A percentile compares a stretch with the other conserved stretches of the same genome.
phyloP scores from a whole-genome alignment of 2,888 invertebrate genomes.

The Dryadula phaetusa region DNA sequence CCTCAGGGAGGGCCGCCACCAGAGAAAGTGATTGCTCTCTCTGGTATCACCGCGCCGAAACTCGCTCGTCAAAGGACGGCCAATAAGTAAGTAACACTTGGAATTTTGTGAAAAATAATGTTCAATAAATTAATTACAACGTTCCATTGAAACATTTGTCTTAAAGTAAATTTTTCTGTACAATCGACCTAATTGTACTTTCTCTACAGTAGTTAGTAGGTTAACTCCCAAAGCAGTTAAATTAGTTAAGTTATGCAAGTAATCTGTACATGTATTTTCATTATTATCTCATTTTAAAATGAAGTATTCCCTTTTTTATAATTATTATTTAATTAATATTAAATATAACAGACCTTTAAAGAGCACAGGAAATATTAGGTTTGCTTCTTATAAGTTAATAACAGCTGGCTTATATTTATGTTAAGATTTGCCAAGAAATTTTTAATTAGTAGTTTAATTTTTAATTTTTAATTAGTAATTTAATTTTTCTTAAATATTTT shows the following conservation, averaged over 20 bases:
- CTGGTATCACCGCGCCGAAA: slow-evolving; percentile 96
- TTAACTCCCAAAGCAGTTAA: neutral
- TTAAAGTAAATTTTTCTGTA: too few relatives aligned
- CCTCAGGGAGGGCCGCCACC: slow-evolving; percentile 95
- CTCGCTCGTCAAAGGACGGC: slow-evolving; percentile 82
- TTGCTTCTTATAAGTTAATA: neutral
- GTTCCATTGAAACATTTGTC: neutral
- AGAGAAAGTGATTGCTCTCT: slow-evolving; percentile 95
- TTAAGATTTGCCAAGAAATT: neutral
- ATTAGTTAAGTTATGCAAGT: neutral
- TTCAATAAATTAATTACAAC: neutral
- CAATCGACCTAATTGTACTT: neutral
- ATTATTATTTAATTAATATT: neutral
- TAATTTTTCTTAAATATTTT: too few relatives aligned
- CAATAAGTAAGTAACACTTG: slow-evolving; percentile 68
- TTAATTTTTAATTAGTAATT: too few relatives aligned
- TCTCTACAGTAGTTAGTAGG: neutral
- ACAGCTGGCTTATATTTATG: neutral
- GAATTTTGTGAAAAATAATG: neutral
- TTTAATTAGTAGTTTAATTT: too few relatives aligned
- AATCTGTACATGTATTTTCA: neutral
- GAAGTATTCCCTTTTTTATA: neutral
- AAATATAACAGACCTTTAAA: neutral
- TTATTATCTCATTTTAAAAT: neutral
- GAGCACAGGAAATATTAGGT: neutral